These are phyloP conservation scores for Zelostemma sp. DNA, from an alignment of 1,140 invertebrate genomes.

Conservation along the genomic window DNA sequence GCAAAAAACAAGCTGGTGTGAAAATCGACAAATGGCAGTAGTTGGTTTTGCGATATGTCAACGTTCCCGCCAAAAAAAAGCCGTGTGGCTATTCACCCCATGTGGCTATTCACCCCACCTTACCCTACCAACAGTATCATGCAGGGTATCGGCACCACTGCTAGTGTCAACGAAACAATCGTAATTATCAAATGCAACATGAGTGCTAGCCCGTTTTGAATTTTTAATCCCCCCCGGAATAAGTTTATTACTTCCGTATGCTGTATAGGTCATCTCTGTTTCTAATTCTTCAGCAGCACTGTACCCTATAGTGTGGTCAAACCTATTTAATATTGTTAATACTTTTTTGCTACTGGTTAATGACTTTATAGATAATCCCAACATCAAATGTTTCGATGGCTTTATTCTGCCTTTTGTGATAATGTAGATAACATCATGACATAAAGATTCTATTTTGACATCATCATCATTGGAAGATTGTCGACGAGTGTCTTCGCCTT, in stretches of 20 bases:
- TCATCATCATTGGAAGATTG: neutral
- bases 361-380: conserved; percentile 14
- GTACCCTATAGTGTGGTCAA: conserved; percentile 6
- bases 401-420: conserved; percentile 15
- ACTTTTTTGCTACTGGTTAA: conserved; percentile 14
- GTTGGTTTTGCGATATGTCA: no score
- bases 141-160: conserved; percentile 47
- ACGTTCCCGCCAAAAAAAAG: no score
- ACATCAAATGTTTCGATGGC: conserved; percentile 6
- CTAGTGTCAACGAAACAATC: conserved; percentile 55
- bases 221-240: neutral
- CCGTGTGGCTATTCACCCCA: no score
- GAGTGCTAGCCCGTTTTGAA: conserved; percentile 23
- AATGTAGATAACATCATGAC: conserved; percentile 9
- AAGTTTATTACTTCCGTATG: neutral
- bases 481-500: neutral
- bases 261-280: conserved; percentile 7
- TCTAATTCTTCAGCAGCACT: conserved; percentile 22
- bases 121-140: conserved; percentile 57
- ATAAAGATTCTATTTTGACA: neutral
- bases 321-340: conserved; percentile 7
- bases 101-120: no score
- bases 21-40: no score
- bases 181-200: conserved; percentile 56
- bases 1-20: no score